These are phyloP conservation scores for Eudyptes chrysolophus DNA, from an alignment of 2,113 vertebrate species.

Conservation along the genomic window DNA sequence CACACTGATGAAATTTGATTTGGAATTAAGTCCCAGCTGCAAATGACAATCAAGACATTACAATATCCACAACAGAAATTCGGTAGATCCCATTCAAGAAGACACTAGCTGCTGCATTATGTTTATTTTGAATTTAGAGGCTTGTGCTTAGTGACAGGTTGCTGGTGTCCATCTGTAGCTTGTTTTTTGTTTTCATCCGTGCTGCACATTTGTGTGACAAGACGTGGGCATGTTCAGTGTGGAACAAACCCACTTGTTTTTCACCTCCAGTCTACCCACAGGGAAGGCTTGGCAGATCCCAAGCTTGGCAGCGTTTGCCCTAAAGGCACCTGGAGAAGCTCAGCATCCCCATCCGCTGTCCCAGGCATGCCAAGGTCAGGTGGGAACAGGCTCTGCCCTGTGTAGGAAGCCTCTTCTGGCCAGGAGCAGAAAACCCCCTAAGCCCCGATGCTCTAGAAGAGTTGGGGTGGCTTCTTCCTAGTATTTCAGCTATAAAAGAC, in stretches of 20 bases:
- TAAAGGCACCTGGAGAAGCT: background rate
- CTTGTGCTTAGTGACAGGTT: conserved; percentile 59
- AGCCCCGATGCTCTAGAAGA: background rate
- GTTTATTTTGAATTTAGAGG: conserved; percentile 35
- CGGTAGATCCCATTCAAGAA: background rate
- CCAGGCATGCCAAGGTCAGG: background rate
- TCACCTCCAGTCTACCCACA: conserved; percentile 45
- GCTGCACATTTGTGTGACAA: conserved; percentile 57
- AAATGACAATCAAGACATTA: rapidly evolving
- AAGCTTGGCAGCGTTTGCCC: background rate
- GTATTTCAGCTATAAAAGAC: background rate
- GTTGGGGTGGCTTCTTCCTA: background rate
- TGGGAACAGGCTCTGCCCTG: background rate
- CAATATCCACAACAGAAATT: rapidly evolving
- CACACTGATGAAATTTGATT: rapidly evolving
- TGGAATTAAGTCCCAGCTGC: background rate
- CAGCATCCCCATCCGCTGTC: background rate
- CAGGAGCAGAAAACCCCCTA: background rate
- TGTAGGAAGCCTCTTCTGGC: background rate
- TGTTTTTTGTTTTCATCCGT: conserved; percentile 58
- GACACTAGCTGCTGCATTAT: background rate
- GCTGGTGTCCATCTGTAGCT: conserved; percentile 57
- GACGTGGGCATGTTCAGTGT: conserved; percentile 29
- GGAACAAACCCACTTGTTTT: conserved; percentile 43
- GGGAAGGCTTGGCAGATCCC: background rate